These are phyloP conservation scores for Mus spretus DNA, from an alignment of 2,797 vertebrate genomes.

Conservation along the genomic window DNA sequence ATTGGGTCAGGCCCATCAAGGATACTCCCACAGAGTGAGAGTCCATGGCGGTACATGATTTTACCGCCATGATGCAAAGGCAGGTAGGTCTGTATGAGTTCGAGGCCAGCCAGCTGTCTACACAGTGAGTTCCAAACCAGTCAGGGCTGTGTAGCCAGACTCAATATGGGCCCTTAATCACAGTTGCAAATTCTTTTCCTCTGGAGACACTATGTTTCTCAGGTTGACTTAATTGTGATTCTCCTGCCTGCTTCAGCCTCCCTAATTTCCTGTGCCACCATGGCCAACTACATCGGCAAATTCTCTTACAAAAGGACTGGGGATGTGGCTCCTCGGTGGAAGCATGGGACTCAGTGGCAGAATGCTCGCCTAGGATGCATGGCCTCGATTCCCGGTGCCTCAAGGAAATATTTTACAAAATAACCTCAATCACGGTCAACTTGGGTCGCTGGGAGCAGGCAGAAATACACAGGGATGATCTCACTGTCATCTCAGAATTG, in stretches of 20 bases:
- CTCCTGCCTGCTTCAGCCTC: background rate
- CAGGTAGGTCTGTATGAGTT: background rate
- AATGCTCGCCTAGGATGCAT: background rate
- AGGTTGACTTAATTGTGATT: background rate
- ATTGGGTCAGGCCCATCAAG: conserved; percentile 28
- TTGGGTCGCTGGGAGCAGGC: conserved; percentile 4
- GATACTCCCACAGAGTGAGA: background rate
- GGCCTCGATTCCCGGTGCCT: background rate
- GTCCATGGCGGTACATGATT: background rate
- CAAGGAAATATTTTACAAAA: background rate
- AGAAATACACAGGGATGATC: background rate
- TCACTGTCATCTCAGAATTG: conserved; percentile 22
- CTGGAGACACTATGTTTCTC: background rate
- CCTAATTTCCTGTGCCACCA: background rate
- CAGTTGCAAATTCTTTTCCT: conserved; percentile 16
- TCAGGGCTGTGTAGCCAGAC: background rate
- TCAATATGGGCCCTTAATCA: background rate
- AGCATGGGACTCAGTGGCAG: background rate
- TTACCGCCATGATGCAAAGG: background rate
- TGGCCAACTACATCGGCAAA: background rate
- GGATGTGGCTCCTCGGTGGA: background rate
- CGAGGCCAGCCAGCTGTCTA: background rate
- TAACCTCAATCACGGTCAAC: conserved; percentile 14
- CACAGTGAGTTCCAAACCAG: background rate
- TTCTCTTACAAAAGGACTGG: background rate